phyloP scores from a whole-genome alignment of 2,888 invertebrate genomes.

The Hirtodrosophila alboralis region DNA sequence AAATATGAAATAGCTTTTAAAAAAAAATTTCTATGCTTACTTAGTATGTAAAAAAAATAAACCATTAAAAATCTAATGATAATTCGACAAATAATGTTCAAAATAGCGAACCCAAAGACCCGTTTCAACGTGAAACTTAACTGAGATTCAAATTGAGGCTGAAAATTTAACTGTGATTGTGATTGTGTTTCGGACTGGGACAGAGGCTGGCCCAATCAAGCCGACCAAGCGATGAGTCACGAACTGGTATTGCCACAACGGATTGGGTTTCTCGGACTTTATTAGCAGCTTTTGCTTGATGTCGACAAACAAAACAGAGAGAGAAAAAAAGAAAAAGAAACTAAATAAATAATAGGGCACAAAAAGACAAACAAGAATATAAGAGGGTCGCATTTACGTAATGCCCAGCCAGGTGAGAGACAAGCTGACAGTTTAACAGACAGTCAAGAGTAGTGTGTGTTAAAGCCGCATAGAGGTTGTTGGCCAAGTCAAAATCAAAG shows the following conservation, averaged over 20 bases:
- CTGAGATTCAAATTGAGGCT: conserved; percentile 34
- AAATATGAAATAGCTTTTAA: conserved; percentile 11
- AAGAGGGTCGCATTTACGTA: conserved; percentile 30
- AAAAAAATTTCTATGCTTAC: conserved; percentile 1
- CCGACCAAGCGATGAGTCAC: conserved; percentile 62
- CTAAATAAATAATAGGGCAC: conserved; percentile 1
- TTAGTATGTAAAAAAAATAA: conserved; percentile 4
- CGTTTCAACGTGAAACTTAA: conserved; percentile 8
- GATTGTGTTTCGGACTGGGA: conserved; percentile 19
- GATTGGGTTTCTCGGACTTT: conserved; percentile 48
- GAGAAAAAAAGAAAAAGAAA: not conserved
- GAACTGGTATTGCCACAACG: conserved; percentile 64
- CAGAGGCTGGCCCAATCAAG: conserved; percentile 32
- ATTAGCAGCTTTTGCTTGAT: not conserved
- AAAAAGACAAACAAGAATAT: not conserved
- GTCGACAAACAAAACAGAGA: conserved; percentile 13
- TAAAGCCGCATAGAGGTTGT: conserved; percentile 38
- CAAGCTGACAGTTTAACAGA: conserved; percentile 25
- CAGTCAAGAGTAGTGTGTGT: not conserved
- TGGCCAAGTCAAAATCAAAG: conserved; percentile 59
- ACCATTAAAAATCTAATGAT: not conserved
- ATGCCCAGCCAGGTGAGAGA: conserved; percentile 24
- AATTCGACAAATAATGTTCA: no score
- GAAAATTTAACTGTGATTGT: conserved; percentile 9
- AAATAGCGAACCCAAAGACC: no score